Conservation (phyloP, 1,140 invertebrate genomes). For the Zaprionus ghesquierei region DNA sequence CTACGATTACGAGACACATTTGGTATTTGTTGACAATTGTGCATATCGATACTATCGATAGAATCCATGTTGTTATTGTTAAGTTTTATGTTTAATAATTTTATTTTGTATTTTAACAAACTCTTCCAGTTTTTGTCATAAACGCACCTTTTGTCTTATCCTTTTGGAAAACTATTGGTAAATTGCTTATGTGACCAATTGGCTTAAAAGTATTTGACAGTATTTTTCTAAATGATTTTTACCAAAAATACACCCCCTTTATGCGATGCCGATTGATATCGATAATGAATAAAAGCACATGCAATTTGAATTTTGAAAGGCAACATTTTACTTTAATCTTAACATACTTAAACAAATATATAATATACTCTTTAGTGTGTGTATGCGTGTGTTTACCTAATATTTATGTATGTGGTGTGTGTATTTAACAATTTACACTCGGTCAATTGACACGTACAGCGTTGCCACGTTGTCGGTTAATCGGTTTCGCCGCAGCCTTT, state of each 20-base stretch:
- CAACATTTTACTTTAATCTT: constrained; percentile 12
- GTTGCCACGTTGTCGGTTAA: neutral
- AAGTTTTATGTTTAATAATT: neutral
- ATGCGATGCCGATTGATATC: neutral
- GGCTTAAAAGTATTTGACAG: neutral
- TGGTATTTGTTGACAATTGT: constrained; percentile 16
- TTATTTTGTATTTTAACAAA: no score
- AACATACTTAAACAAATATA: constrained; percentile 1
- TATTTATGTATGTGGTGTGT: neutral
- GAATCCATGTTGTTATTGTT: neutral
- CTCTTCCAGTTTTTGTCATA: neutral
- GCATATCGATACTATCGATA: constrained; percentile 29
- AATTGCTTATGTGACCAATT: neutral
- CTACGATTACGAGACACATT: constrained; percentile 39
- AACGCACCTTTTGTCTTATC: neutral
- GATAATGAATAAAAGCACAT: neutral
- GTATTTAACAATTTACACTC: constrained; percentile 6
- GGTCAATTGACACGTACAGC: constrained; percentile 6
- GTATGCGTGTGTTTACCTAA: neutral
- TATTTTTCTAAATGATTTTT: neutral
- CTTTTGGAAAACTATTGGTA: neutral
- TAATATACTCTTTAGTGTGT: neutral
- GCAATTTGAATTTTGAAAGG: neutral
- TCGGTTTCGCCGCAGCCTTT: neutral
- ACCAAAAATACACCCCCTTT: no score